Percentiles rank a stretch among this genome's conserved stretches.
phyloP scores from a whole-genome alignment of 2,888 invertebrate species.

The Tetragnatha montana region DNA sequence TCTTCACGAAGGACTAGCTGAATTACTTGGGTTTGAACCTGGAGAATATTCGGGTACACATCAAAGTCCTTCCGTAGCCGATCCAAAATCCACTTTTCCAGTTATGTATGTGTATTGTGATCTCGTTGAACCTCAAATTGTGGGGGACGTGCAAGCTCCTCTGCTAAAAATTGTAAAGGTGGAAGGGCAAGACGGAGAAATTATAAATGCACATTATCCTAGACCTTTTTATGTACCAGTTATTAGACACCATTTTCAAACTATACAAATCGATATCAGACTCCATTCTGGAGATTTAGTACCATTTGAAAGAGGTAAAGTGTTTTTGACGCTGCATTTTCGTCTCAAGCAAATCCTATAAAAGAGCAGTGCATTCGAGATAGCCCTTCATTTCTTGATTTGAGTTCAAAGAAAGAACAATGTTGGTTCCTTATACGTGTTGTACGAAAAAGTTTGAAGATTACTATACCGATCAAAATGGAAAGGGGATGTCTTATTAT shows the following conservation, averaged over 20 bases:
- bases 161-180: conserved; percentile 69
- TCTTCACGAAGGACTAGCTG: conserved; percentile 8
- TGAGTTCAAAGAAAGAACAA: neutral
- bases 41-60: neutral
- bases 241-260: conserved; percentile 30
- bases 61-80: conserved; percentile 19
- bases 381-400: neutral
- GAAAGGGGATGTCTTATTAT: neutral
- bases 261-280: conserved; percentile 6
- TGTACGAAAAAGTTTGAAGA: neutral
- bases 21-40: conserved; percentile 23
- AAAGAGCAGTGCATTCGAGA: neutral
- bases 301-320: conserved; percentile 37
- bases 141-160: conserved; percentile 72
- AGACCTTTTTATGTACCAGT: conserved; percentile 43
- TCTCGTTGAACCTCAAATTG: conserved; percentile 72
- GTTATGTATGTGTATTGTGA: conserved; percentile 72
- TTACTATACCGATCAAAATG: neutral
- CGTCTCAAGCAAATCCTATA: neutral
- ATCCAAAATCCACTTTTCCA: neutral
- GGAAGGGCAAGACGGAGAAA: conserved; percentile 20
- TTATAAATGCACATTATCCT: conserved; percentile 8
- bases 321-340: conserved; percentile 28
- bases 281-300: conserved; percentile 25
- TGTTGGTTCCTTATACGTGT: neutral